Evolutionary conservation across 2,113 vertebrate genomes (phyloP).

Genomic region (Gambusia holbrooki): DNA sequence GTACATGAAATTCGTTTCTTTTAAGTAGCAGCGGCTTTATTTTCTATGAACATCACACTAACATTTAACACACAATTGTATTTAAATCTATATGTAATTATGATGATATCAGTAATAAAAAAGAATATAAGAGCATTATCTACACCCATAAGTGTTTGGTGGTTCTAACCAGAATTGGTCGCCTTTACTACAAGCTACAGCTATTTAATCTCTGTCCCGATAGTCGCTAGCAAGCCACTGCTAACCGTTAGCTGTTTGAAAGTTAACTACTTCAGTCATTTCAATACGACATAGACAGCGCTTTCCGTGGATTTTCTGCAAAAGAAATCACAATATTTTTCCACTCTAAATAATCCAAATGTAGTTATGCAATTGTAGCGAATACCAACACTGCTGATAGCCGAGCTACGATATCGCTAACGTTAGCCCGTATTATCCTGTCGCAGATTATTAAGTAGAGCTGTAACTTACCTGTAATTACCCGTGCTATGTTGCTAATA

Average conservation of each 20-base stretch:
- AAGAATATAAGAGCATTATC: not conserved
- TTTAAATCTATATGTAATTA: not conserved
- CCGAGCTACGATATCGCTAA: conserved; percentile 16
- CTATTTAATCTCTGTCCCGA: conserved; percentile 61
- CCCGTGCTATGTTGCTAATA: not conserved
- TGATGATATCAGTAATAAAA: not conserved
- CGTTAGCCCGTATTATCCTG: conserved; percentile 29
- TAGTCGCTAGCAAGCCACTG: conserved; percentile 39
- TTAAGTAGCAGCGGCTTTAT: not conserved
- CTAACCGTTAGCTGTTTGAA: conserved; percentile 21
- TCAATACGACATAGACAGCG: rapidly evolving
- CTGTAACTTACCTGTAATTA: conserved; percentile 49
- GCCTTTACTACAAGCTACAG: conserved; percentile 39
- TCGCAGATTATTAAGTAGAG: not conserved
- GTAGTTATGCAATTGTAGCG: not conserved
- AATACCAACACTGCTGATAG: conserved; percentile 16
- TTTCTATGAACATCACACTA: not conserved
- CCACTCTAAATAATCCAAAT: not conserved
- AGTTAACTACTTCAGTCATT: not conserved
- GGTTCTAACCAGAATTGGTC: conserved; percentile 12
- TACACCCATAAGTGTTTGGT: conserved; percentile 30
- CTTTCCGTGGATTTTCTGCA: rapidly evolving
- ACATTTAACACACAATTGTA: not conserved
- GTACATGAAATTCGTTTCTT: not conserved
- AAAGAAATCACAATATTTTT: not conserved